Conservation (phyloP, 2,888 invertebrate genomes). For the Eudasyphora cyanicolor region DNA sequence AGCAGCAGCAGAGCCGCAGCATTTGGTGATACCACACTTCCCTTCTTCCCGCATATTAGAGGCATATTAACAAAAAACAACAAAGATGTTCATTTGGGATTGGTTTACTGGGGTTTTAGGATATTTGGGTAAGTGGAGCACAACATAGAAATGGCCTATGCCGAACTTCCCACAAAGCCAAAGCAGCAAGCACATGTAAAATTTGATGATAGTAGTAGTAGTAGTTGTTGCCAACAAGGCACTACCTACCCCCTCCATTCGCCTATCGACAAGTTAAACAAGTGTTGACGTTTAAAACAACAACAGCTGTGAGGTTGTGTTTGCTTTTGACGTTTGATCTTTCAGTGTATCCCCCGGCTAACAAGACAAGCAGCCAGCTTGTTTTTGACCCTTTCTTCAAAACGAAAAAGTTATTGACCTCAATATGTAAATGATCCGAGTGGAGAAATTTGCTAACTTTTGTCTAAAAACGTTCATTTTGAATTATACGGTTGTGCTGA, state of each 20-base stretch:
- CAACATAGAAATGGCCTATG: neutral
- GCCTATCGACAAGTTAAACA: neutral
- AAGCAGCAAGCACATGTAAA: conserved; percentile 54
- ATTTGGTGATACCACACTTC: conserved; percentile 37
- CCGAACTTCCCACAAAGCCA: conserved; percentile 40
- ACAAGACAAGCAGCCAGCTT: conserved; percentile 63
- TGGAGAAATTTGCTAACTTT: no score
- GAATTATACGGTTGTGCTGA: no score
- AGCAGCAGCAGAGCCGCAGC: conserved; percentile 54
- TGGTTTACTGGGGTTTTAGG: conserved; percentile 97
- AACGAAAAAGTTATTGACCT: conserved; percentile 36
- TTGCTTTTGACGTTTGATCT: conserved; percentile 23
- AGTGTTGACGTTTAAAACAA: conserved; percentile 35
- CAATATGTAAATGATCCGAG: neutral
- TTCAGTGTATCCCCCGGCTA: conserved; percentile 40
- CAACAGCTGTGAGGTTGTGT: neutral
- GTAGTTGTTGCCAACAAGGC: conserved; percentile 75
- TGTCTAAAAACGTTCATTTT: no score
- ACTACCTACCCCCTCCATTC: no score
- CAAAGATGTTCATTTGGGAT: conserved; percentile 94
- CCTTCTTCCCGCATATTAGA: conserved; percentile 47
- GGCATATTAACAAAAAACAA: conserved; percentile 45
- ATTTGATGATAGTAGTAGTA: no score
- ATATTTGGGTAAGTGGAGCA: conserved; percentile 88
- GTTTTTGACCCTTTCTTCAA: conserved; percentile 65